Conservation (phyloP, 2,113 vertebrate species). For the Pleuronectes platessa region DNA sequence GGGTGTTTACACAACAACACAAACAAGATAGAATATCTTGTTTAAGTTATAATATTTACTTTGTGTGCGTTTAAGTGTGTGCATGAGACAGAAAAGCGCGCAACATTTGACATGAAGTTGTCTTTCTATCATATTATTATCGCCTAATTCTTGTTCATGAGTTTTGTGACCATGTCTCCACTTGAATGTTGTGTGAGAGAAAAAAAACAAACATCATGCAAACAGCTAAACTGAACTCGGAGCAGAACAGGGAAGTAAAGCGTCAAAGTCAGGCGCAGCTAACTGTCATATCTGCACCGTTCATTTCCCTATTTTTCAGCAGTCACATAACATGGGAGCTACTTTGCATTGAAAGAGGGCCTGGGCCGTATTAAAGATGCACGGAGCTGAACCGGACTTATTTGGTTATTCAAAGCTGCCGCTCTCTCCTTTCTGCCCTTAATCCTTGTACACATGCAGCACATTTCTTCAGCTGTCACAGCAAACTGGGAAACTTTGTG, state of each 20-base stretch:
- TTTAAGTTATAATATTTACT: neutral
- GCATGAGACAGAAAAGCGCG: neutral
- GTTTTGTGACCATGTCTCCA: neutral
- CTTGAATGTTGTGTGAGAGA: slow-evolving; percentile 8
- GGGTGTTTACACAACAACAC: slow-evolving; percentile 63
- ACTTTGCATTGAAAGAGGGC: slow-evolving; percentile 78
- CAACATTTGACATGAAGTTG: neutral
- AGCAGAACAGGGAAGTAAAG: slow-evolving; percentile 73
- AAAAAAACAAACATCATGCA: slow-evolving; percentile 48
- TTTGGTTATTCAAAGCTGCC: slow-evolving; percentile 84
- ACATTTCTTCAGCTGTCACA: slow-evolving; percentile 29
- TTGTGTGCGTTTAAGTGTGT: slow-evolving; percentile 4
- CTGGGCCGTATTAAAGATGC: slow-evolving; percentile 48
- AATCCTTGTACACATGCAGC: neutral
- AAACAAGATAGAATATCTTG: slow-evolving; percentile 46
- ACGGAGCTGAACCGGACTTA: slow-evolving; percentile 58
- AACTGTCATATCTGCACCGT: slow-evolving; percentile 72
- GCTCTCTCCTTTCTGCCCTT: slow-evolving; percentile 54
- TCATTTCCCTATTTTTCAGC: slow-evolving; percentile 78
- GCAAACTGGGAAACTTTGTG: slow-evolving; percentile 69
- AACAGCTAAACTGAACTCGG: slow-evolving; percentile 55
- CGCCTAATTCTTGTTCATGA: neutral
- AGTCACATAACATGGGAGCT: slow-evolving; percentile 34
- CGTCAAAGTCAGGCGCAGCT: slow-evolving; percentile 19
- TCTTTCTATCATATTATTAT: neutral